Base-by-base conservation (phyloP, 2,113 vertebrate species). In the Tenebrosternarchus preto region DNA sequence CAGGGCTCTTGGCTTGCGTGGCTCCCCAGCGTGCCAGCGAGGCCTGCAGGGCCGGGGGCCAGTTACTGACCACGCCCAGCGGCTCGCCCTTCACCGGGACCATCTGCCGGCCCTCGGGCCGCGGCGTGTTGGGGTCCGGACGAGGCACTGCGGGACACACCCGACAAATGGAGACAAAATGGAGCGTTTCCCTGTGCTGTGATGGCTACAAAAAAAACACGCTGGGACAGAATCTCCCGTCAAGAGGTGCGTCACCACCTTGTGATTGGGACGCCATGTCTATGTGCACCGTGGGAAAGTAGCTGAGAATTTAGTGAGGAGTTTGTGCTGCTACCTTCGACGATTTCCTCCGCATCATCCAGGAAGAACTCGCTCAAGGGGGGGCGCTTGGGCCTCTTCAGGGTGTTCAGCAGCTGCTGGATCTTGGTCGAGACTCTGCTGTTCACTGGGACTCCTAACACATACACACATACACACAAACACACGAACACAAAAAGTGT, bases 351-450 rank as follows among this genome's bases (percentile, higher is more conserved):
- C 80, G 96, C 93, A 88, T 99, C 97, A 85, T 99, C 97, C 64
- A 97, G 93, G 88, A 98, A 99, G 87, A 97, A 98, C 70, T 99
- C 97, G 60, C 96, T 97, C 89, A 98, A 94, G 2, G 97, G 95
- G 17, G 96, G 96, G 39, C 97, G 93, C 87, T 98, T 99, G 16
- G 97, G 97, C 84, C 97, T 93, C 86, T 99, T 98, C 87, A 99
- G 92, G n/a, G 98, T 99, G 90, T 98, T 99, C 19, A 99, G 93
- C 88, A 99, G 90, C 89, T 99, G 98, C 84, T 99, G 98, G 83
- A 99, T 99, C 93, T 99, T 99, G 2, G 96, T 98, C 87, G 98
- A 99, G 84, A 99, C 97, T 89, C 96, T 94, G 87, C 96, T 98
- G 86, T 83, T 96, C 87, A 97, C 96, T 56, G 97, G 96, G 82